Evolutionary conservation across 2,113 vertebrate genomes (phyloP).

Genomic region (Meles meles): DNA sequence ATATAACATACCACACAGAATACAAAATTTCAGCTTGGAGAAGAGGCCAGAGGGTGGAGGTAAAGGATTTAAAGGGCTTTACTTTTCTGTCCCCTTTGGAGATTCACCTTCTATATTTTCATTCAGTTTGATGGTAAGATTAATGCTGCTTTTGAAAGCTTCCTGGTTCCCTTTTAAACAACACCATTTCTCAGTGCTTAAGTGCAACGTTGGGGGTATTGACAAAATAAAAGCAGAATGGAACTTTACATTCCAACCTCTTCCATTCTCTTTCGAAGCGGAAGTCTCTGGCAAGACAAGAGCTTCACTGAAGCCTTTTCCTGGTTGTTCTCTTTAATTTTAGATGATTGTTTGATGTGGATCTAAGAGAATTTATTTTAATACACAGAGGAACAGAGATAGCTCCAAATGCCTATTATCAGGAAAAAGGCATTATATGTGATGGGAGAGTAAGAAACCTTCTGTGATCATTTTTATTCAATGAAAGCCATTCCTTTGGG

Average conservation of each 20-base stretch:
- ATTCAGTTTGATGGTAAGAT: constrained; percentile 50
- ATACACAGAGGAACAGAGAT: neutral
- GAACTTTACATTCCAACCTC: neutral
- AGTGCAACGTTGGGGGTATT: neutral
- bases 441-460: constrained; percentile 32
- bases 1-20: neutral
- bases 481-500: constrained; percentile 71
- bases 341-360: neutral
- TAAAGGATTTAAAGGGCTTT: neutral
- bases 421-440: constrained; percentile 24
- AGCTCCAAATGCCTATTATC: constrained; percentile 7
- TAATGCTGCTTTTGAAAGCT: constrained; percentile 39
- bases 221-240: constrained; percentile 35
- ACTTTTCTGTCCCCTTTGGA: neutral
- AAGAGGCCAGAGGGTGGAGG: neutral
- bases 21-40: neutral
- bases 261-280: neutral
- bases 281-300: constrained; percentile 15
- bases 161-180: neutral
- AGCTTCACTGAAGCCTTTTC: neutral
- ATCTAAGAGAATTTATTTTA: constrained; percentile 36
- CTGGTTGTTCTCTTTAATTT: constrained; percentile 20
- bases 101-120: constrained; percentile 21
- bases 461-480: constrained; percentile 66
- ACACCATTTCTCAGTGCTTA: neutral